These are phyloP conservation scores for Neosilurus mollespiculum DNA, from an alignment of 2,797 vertebrate genomes.

Conservation along the genomic window DNA sequence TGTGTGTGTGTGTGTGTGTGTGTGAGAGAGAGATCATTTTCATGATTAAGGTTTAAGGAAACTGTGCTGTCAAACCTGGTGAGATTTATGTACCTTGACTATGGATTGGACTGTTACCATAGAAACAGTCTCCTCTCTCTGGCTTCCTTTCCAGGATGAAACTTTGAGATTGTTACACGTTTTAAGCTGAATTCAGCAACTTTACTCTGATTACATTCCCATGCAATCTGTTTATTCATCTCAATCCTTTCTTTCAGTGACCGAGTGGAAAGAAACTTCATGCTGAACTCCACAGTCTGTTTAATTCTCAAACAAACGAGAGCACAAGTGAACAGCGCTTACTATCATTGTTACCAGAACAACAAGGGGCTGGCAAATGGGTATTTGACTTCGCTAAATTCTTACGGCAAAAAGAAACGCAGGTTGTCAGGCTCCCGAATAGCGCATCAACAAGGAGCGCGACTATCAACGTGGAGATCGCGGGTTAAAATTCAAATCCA, in stretches of 20 bases:
- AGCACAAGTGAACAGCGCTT: neutral
- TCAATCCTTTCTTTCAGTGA: neutral
- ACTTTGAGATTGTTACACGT: neutral
- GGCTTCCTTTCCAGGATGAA: neutral
- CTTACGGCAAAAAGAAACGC: too few relatives aligned
- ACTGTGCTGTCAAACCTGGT: neutral
- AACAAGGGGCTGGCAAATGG: neutral
- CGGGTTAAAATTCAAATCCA: too few relatives aligned
- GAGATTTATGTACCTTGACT: neutral
- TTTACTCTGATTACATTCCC: neutral
- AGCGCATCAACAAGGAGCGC: too few relatives aligned
- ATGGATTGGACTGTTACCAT: neutral
- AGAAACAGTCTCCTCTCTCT: constrained; percentile 4
- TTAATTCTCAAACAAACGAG: neutral
- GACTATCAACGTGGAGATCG: too few relatives aligned
- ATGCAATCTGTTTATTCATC: neutral
- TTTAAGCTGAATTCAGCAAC: neutral
- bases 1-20: neutral
- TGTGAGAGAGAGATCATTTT: neutral
- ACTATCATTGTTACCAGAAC: neutral
- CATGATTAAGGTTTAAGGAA: neutral
- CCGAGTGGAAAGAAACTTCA: neutral
- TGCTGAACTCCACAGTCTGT: neutral
- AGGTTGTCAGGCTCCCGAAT: too few relatives aligned
- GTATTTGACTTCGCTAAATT: too few relatives aligned